A percentile compares a stretch with the other conserved stretches of the same genome.
These are phyloP conservation scores for Heterodera schachtii DNA, from an alignment of 1,140 invertebrate species.

Conservation along the genomic window DNA sequence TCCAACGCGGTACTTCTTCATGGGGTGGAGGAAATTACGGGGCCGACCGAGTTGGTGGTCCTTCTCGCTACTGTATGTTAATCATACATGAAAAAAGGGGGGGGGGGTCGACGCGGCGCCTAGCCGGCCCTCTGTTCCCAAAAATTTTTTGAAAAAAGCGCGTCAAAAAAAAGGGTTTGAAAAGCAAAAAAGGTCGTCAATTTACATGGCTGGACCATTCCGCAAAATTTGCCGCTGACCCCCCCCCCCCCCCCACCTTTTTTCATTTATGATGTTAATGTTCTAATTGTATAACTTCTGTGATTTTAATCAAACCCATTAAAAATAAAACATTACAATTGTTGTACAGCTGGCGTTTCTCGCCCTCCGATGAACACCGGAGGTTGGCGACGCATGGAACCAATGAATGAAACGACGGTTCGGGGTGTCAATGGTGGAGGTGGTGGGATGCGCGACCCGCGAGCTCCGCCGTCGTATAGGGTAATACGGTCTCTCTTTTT, in stretches of 20 bases:
- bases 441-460: conserved; percentile 67
- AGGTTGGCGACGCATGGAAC: neutral
- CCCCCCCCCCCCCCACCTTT: no score
- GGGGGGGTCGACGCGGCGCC: no score
- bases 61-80: neutral
- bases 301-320: neutral
- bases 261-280: no score
- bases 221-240: no score
- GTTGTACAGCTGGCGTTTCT: conserved; percentile 4
- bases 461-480: conserved; percentile 79
- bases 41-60: conserved; percentile 5
- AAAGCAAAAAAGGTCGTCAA: no score
- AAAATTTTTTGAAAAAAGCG: no score
- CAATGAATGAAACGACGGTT: conserved; percentile 17
- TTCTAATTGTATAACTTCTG: neutral
- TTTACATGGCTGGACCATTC: no score
- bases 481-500: neutral
- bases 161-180: no score
- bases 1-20: neutral
- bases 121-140: no score
- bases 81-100: no score
- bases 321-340: neutral
- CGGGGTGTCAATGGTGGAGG: conserved; percentile 30
- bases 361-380: conserved; percentile 18
- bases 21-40: conserved; percentile 15